Base-by-base conservation (phyloP, 1,140 invertebrate genomes). In the Whitmania pigra region DNA sequence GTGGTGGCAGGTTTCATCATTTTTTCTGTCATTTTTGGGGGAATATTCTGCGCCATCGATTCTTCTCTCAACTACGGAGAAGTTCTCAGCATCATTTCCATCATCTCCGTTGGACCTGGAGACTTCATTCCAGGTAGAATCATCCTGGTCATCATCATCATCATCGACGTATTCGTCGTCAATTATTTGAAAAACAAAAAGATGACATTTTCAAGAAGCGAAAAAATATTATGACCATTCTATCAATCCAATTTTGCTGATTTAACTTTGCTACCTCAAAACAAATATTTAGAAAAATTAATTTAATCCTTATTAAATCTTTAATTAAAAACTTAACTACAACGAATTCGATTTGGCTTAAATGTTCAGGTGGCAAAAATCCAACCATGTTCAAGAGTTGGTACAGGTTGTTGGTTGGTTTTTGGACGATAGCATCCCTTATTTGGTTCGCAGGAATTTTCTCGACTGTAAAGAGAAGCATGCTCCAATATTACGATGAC, bases 371-470 rank as follows among this genome's bases (percentile, higher is more conserved):
- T 31, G 57, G 29, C 22, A 63, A 17, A 22, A 17, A 63, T 13
- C 22, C 22, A 22, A 25, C 57, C 22, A 63, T 63, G 57, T 63
- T 63, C 57, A 63, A 63, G 29, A 31, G 57, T 63, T 63, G 57
- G 57, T 63, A 63, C 57, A 63, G 57, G 29, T 31, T 63, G 57
- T 13, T 63, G 22, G 57, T 63, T 31, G 57, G 57, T 25, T 22
- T 63, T 20, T 63, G 57, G 57, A 63, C 22, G 22, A 31, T 63
- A 18, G 22, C 57, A 20, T 63, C 57, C 9, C 22, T 63, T 2
- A 63, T 63, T 31, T 63, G 29, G 22, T 63, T 63, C 20, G 22
- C 57, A 63, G 57, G 57, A 63, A 31, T 63, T 63, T 25, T 63
- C 57, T 31, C 29, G 11, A 63, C 57, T 0, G 29, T 31, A 31